These are phyloP conservation scores for Oreochromis aureus DNA, from an alignment of 2,113 vertebrate species.

Conservation along the genomic window DNA sequence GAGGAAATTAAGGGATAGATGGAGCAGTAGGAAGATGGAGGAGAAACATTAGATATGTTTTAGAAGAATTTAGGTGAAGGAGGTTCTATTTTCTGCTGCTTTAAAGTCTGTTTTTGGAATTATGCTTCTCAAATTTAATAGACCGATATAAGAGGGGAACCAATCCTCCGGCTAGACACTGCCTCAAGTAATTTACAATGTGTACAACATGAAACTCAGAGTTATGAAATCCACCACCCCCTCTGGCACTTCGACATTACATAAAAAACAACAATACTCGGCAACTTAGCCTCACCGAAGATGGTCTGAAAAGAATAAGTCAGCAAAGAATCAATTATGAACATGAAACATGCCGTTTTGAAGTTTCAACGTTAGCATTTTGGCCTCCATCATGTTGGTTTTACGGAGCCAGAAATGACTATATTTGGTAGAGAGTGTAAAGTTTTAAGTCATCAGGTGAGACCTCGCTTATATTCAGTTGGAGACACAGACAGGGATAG, in stretches of 20 bases:
- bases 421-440: background rate
- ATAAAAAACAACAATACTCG: background rate
- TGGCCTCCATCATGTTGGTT: background rate
- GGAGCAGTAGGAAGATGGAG: background rate
- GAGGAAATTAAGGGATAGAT: background rate
- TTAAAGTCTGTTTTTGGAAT: background rate
- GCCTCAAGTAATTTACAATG: background rate
- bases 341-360: accelerated
- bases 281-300: background rate
- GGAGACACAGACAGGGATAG: background rate
- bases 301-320: background rate
- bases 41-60: background rate
- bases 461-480: background rate
- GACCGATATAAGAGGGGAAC: background rate
- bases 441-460: background rate
- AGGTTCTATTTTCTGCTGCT: background rate
- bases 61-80: background rate
- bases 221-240: background rate
- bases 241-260: background rate
- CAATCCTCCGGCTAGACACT: background rate
- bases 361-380: background rate
- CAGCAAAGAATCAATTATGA: background rate
- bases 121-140: background rate
- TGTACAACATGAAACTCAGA: background rate
- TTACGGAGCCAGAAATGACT: background rate